Percentiles rank a stretch among this genome's conserved stretches.
Conservation (phyloP, 2,888 invertebrate genomes). For the Sclerodermus sp. region DNA sequence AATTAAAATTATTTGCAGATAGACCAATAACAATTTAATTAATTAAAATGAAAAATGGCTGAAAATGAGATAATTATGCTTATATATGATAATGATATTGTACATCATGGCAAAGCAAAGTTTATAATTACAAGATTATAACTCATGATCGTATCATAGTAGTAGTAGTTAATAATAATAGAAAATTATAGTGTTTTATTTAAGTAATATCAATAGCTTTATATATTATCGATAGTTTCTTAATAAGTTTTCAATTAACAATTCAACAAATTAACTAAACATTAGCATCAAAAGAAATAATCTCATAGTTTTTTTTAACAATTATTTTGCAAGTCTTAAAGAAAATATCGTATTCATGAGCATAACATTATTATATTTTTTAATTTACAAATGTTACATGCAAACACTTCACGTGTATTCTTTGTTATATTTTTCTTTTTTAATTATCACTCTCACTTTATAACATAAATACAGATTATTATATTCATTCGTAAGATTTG, state of each 20-base stretch:
- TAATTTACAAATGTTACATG: too few species aligned
- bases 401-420: too few species aligned
- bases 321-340: neutral
- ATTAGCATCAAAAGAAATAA: neutral
- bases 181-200: too few species aligned
- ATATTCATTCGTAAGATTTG: too few species aligned
- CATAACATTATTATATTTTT: too few species aligned
- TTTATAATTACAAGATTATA: neutral
- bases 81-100: constrained; percentile 21
- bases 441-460: too few species aligned
- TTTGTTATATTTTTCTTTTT: too few species aligned
- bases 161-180: constrained; percentile 28
- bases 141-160: constrained; percentile 11
- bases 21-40: neutral
- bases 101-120: constrained; percentile 18
- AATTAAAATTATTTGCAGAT: neutral
- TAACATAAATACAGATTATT: too few species aligned
- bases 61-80: too few species aligned
- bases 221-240: constrained; percentile 35
- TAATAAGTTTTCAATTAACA: constrained; percentile 30
- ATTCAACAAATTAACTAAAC: constrained; percentile 17
- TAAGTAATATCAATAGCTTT: constrained; percentile 29
- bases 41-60: neutral
- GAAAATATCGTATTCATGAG: too few species aligned
- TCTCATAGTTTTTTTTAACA: neutral